These are phyloP conservation scores for Rhorus exstirpatorius DNA, from an alignment of 2,888 invertebrate species.

Conservation along the genomic window DNA sequence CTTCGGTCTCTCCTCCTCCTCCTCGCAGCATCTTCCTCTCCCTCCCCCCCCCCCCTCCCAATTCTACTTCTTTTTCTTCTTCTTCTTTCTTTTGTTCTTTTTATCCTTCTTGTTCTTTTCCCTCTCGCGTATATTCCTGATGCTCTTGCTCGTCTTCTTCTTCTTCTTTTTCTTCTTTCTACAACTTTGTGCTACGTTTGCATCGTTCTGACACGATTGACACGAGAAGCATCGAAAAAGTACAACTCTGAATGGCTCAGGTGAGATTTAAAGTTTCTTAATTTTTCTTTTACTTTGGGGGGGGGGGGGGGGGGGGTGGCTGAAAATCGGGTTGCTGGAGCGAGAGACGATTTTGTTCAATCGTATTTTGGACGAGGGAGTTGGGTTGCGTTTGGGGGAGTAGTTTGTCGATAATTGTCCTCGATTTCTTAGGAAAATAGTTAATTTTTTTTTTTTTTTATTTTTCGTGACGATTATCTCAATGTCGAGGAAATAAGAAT, in stretches of 20 bases:
- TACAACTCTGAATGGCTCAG: constrained; percentile 5
- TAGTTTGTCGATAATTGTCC: too few species aligned
- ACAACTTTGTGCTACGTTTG: not conserved
- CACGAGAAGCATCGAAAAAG: not conserved
- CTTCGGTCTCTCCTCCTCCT: constrained; percentile 27
- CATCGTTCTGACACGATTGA: constrained; percentile 1
- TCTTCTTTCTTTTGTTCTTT: constrained; percentile 59
- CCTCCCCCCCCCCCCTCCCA: constrained; percentile 7
- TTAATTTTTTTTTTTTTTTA: too few species aligned
- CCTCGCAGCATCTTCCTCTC: constrained; percentile 10
- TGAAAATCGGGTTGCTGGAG: too few species aligned
- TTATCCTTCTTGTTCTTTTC: constrained; percentile 27
- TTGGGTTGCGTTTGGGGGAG: too few species aligned
- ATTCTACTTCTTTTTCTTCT: constrained; percentile 15
- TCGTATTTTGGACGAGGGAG: too few species aligned
- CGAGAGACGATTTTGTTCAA: too few species aligned
- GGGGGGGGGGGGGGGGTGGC: too few species aligned
- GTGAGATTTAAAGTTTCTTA: not conserved
- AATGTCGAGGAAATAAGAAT: too few species aligned
- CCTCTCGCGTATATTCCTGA: constrained; percentile 17
- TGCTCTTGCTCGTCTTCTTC: constrained; percentile 43
- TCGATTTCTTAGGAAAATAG: too few species aligned
- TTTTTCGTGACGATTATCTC: too few species aligned
- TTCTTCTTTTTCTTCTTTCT: constrained; percentile 25
- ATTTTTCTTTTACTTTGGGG: not conserved